Conservation (phyloP, 92 coral and sea anemone genomes). For the Meandrina meandrites region DNA sequence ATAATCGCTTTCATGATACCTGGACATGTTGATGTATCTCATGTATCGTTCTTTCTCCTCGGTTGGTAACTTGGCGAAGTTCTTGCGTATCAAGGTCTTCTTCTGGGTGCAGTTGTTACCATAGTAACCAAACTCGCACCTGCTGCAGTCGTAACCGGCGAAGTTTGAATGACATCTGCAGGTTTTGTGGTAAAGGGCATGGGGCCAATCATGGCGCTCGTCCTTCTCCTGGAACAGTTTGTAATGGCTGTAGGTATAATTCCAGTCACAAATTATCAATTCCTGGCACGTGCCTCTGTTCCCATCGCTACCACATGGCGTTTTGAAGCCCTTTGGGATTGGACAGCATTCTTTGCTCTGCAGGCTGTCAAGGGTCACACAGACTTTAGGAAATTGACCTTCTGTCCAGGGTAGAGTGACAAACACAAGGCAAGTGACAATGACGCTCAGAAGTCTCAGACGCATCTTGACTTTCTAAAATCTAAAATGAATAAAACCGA, state of each 20-base stretch:
- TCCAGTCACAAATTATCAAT: constrained; percentile 56
- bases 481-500: not conserved
- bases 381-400: constrained; percentile 75
- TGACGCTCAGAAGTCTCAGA: no score
- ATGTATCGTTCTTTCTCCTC: constrained; percentile 68
- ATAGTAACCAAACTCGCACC: constrained; percentile 71
- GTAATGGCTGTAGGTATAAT: constrained; percentile 44
- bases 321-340: constrained; percentile 52
- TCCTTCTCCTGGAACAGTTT: constrained; percentile 40
- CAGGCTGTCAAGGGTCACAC: constrained; percentile 51
- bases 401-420: constrained; percentile 15
- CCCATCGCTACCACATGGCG: constrained; percentile 67
- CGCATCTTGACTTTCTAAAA: not conserved
- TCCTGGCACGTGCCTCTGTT: constrained; percentile 66
- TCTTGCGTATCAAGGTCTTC: constrained; percentile 41
- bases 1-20: constrained; percentile 47
- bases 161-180: constrained; percentile 60
- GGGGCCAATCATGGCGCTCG: constrained; percentile 78
- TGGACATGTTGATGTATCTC: constrained; percentile 58
- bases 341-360: constrained; percentile 70
- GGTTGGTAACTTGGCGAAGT: constrained; percentile 48
- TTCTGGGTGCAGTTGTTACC: constrained; percentile 65
- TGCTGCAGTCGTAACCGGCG: constrained; percentile 77
- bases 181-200: constrained; percentile 46
- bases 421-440: not conserved